Evolutionary conservation across 2,113 vertebrate species (phyloP).

Genomic region (Grammomys surdaster): DNA sequence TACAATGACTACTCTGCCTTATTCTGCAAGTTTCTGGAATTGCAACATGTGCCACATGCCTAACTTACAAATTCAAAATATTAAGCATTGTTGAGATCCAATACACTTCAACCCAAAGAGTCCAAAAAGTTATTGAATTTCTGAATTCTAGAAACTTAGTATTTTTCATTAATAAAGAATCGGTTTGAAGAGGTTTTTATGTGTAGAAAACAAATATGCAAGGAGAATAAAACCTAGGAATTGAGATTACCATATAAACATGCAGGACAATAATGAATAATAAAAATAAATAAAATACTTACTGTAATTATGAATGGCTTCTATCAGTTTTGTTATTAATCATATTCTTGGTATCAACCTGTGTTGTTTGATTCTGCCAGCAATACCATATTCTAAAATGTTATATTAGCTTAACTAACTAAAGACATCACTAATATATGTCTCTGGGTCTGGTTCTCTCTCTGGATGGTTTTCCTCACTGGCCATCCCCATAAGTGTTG

Average conservation of each 20-base stretch:
- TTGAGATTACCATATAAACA: background rate
- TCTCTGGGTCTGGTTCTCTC: background rate
- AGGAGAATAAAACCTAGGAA: background rate
- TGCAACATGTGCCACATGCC: background rate
- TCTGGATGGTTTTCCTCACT: background rate
- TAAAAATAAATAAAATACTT: background rate
- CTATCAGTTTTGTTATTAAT: background rate
- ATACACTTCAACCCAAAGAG: constrained; percentile 1
- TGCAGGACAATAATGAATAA: background rate
- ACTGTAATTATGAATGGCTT: background rate
- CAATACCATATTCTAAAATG: background rate
- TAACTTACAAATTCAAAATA: background rate
- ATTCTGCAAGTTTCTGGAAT: no score
- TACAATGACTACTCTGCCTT: no score
- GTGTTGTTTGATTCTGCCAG: background rate
- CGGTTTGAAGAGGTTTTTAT: background rate
- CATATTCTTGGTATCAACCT: background rate
- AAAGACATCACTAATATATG: background rate
- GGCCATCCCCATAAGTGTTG: background rate
- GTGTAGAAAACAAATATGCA: background rate
- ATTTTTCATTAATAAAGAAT: background rate
- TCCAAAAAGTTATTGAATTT: background rate
- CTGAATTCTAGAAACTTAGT: background rate
- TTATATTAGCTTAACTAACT: background rate
- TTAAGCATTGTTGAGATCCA: constrained; percentile 4